Conservation (phyloP, 2,113 vertebrate genomes). For the Chloebia gouldiae region DNA sequence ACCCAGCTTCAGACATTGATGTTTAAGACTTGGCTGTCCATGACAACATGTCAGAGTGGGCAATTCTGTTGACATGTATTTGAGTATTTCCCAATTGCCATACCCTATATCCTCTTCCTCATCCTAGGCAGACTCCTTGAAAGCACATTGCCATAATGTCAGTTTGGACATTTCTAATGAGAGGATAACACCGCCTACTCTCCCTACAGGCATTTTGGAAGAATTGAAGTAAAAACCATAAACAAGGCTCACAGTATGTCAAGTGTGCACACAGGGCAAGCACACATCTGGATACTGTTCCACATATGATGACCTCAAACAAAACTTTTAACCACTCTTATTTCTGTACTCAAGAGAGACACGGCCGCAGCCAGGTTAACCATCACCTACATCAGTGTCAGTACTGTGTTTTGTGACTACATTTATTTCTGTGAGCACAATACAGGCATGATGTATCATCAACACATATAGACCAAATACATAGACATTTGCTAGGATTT, state of each 20-base stretch:
- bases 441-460: not conserved
- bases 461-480: not conserved
- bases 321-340: not conserved
- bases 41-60: not conserved
- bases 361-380: not conserved
- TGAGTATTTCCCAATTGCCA: not conserved
- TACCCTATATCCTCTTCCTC: not conserved
- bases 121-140: not conserved
- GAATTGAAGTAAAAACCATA: not conserved
- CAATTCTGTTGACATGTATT: not conserved
- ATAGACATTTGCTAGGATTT: conserved; percentile 1
- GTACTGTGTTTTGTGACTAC: not conserved
- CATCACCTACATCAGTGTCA: not conserved
- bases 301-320: not conserved
- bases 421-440: not conserved
- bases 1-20: not conserved
- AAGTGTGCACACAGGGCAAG: not conserved
- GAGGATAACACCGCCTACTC: not conserved
- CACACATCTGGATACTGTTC: not conserved
- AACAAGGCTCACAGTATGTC: not conserved
- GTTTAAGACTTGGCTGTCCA: not conserved
- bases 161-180: not conserved
- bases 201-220: not conserved
- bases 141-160: not conserved
- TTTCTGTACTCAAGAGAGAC: not conserved